These are phyloP conservation scores for Panagrolaimus sp. DNA, from an alignment of 1,140 invertebrate genomes.

Conservation along the genomic window DNA sequence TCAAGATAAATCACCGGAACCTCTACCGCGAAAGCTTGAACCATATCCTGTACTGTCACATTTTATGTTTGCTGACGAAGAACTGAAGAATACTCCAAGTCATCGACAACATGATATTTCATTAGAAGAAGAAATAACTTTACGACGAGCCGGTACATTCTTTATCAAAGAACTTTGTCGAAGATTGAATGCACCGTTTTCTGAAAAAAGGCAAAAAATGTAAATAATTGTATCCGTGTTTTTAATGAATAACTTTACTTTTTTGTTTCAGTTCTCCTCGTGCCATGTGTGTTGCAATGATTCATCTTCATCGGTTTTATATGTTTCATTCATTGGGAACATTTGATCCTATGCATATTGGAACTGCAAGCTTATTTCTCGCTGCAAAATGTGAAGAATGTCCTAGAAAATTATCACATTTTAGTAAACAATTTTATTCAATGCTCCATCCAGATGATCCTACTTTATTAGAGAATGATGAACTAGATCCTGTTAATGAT, in stretches of 20 bases:
- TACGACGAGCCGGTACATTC: neutral
- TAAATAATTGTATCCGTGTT: neutral
- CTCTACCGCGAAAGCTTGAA: no score
- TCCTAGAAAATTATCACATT: neutral
- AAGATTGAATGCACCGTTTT: neutral
- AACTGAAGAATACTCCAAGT: neutral
- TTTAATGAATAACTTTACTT: neutral
- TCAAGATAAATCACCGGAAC: no score
- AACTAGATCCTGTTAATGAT: neutral
- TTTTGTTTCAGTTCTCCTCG: neutral
- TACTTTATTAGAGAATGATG: neutral
- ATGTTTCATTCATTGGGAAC: neutral
- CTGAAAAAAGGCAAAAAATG: neutral
- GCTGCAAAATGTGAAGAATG: slow-evolving; percentile 17
- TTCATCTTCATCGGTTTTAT: neutral
- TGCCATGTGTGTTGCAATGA: neutral
- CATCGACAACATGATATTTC: neutral
- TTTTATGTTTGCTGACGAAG: neutral
- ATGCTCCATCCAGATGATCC: neutral
- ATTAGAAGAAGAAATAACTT: neutral
- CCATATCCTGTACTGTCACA: no score
- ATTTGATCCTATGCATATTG: neutral
- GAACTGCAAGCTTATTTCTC: neutral
- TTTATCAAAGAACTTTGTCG: slow-evolving; percentile 2
- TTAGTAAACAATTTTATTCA: neutral